phyloP scores from a whole-genome alignment of 2,797 vertebrate species.

The Psittacula echo region DNA sequence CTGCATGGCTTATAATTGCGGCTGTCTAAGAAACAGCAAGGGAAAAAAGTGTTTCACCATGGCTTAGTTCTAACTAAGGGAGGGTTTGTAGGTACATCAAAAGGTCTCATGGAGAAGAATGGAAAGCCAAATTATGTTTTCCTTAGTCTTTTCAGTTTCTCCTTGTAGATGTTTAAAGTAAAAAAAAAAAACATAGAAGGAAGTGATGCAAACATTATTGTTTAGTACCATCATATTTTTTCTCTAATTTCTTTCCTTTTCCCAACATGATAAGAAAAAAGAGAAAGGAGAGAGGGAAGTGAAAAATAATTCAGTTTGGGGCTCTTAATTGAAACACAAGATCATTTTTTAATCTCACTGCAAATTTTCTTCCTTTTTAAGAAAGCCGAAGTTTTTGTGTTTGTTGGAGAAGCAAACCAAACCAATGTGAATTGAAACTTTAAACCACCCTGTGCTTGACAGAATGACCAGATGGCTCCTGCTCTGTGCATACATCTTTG shows the following conservation, averaged over 20 bases:
- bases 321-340: neutral
- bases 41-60: neutral
- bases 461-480: neutral
- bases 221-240: neutral
- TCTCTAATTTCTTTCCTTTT: neutral
- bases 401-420: neutral
- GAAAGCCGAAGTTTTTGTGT: neutral
- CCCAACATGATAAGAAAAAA: neutral
- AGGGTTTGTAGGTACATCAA: neutral
- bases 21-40: conserved; percentile 10
- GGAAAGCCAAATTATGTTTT: neutral
- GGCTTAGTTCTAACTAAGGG: neutral
- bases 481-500: neutral
- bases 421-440: neutral
- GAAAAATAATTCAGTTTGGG: neutral
- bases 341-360: neutral
- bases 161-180: neutral
- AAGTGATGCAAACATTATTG: neutral
- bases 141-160: neutral
- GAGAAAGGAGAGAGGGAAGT: neutral
- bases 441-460: neutral
- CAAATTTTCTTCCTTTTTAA: neutral
- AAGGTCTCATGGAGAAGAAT: neutral
- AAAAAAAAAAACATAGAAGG: neutral
- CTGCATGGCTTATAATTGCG: neutral